These are phyloP conservation scores for Ceratosolen solmsi DNA, from an alignment of 1,140 invertebrate genomes.

Conservation along the genomic window DNA sequence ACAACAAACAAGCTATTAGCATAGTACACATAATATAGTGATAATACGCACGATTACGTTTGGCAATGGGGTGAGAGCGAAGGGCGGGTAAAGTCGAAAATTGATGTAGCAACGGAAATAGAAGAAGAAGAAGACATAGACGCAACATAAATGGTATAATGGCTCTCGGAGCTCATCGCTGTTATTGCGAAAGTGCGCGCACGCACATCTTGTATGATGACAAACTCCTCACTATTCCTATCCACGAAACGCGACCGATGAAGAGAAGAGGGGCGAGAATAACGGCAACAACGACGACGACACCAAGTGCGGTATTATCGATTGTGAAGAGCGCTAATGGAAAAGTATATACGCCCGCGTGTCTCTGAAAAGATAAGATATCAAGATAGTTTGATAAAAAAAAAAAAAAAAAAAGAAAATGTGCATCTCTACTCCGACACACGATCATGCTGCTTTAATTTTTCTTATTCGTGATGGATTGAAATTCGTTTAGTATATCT, in stretches of 20 bases:
- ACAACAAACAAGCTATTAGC: conserved; percentile 22
- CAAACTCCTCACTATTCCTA: conserved; percentile 29
- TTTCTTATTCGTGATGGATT: too few species aligned
- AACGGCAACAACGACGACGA: background rate
- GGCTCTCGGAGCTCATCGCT: conserved; percentile 9
- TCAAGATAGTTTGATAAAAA: conserved; percentile 21
- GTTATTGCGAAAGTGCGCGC: conserved; percentile 28
- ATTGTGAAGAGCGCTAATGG: conserved; percentile 43
- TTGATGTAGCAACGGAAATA: background rate
- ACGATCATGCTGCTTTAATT: background rate
- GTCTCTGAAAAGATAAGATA: background rate
- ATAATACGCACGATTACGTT: conserved; percentile 17
- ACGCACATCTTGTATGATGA: conserved; percentile 26
- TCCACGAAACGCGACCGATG: background rate
- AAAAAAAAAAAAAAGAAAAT: background rate
- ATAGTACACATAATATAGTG: background rate
- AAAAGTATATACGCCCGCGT: conserved; percentile 37
- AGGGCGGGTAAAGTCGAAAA: conserved; percentile 1
- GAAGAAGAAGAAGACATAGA: conserved; percentile 21
- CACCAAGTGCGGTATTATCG: conserved; percentile 49
- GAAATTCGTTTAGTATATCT: too few species aligned
- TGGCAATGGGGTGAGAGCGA: background rate
- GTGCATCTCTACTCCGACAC: background rate
- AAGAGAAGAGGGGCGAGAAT: background rate
- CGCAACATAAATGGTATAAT: conserved; percentile 31